Conservation (phyloP, 2,888 invertebrate genomes). For the Drosophila vallismaia region DNA sequence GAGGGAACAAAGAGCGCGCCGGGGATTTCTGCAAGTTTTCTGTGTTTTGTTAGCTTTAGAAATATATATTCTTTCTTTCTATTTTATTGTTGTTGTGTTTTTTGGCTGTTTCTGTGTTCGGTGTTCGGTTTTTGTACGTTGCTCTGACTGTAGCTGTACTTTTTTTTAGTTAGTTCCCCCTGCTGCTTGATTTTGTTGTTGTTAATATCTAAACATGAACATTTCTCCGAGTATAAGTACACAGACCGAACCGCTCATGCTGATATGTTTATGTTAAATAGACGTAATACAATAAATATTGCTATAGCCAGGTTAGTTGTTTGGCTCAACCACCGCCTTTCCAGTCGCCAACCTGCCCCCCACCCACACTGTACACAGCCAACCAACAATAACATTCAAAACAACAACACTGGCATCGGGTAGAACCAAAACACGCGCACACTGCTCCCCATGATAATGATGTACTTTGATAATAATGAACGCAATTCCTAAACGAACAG, state of each 20-base stretch:
- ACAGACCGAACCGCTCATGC: constrained; percentile 22
- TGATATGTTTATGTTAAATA: constrained; percentile 70
- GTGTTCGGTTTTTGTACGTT: constrained; percentile 64
- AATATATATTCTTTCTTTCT: constrained; percentile 58
- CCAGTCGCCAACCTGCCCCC: constrained; percentile 3
- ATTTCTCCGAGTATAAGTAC: constrained; percentile 32
- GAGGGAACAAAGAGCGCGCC: constrained; percentile 40
- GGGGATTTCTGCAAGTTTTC: constrained; percentile 76
- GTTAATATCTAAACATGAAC: constrained; percentile 57
- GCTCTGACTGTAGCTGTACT: constrained; percentile 55
- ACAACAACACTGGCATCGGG: constrained; percentile 43
- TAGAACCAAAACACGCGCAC: constrained; percentile 70
- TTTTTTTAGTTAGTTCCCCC: constrained; percentile 56
- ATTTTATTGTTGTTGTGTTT: constrained; percentile 20
- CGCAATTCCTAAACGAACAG: constrained; percentile 57
- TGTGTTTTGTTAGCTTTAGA: constrained; percentile 78
- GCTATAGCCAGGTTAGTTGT: constrained; percentile 56
- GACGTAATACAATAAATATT: constrained; percentile 75
- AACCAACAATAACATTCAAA: constrained; percentile 44
- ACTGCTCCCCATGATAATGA: constrained; percentile 67
- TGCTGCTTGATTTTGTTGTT: constrained; percentile 25
- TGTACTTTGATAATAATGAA: constrained; percentile 70
- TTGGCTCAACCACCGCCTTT: constrained; percentile 8
- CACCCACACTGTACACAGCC: constrained; percentile 27
- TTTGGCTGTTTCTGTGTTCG: constrained; percentile 41